These are phyloP conservation scores for Aleiodes alternator DNA, from an alignment of 2,888 invertebrate genomes.

Conservation along the genomic window DNA sequence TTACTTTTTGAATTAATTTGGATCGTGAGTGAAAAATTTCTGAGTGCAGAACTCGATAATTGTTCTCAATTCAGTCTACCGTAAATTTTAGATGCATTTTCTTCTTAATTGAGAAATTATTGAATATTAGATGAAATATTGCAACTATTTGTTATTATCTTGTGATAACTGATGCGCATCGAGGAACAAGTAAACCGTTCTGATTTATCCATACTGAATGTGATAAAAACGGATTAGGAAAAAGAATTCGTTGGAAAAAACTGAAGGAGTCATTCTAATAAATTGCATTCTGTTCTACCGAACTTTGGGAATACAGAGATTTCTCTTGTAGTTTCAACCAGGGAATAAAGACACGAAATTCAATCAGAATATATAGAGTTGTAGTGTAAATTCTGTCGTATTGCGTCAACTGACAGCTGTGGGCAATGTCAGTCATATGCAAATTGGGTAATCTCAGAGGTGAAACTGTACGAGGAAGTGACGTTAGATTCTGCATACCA, in stretches of 20 bases:
- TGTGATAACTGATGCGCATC: slow-evolving; percentile 22
- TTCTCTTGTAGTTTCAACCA: neutral
- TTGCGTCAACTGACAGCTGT: slow-evolving; percentile 45
- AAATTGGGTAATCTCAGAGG: slow-evolving; percentile 47
- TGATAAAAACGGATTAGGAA: slow-evolving; percentile 18
- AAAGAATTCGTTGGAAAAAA: slow-evolving; percentile 13
- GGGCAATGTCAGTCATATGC: slow-evolving; percentile 44
- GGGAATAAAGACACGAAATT: slow-evolving; percentile 40
- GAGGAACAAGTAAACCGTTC: slow-evolving; percentile 16
- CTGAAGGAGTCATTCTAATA: slow-evolving; percentile 11
- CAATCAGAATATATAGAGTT: slow-evolving; percentile 35
- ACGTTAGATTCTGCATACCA: slow-evolving; percentile 35
- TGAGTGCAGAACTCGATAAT: too few relatives aligned
- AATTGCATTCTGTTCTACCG: slow-evolving; percentile 2
- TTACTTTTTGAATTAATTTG: too few relatives aligned
- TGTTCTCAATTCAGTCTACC: too few relatives aligned
- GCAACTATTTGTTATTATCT: slow-evolving; percentile 6
- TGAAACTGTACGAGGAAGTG: slow-evolving; percentile 28
- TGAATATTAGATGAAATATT: neutral
- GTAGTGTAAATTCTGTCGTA: slow-evolving; percentile 25
- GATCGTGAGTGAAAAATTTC: too few relatives aligned
- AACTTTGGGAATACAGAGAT: slow-evolving; percentile 5
- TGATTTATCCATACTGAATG: slow-evolving; percentile 16
- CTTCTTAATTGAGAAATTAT: too few relatives aligned
- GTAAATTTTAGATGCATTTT: too few relatives aligned